Base-by-base conservation (phyloP, 1,140 invertebrate species). In the Bombus soroeensis region DNA sequence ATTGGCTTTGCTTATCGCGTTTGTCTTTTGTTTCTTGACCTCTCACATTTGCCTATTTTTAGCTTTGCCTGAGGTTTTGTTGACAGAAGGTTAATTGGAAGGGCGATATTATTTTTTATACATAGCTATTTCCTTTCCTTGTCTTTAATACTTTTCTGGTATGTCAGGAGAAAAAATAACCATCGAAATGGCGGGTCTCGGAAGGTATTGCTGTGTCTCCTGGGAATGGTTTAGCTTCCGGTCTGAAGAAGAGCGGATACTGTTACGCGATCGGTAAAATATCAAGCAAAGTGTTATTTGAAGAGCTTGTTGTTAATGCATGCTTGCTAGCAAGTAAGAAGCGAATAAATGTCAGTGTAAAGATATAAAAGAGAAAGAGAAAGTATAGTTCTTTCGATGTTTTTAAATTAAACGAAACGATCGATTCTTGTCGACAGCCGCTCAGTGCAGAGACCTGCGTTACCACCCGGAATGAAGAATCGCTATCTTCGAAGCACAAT, bases 401-500 rank as follows among this genome's bases (percentile, higher is more conserved):
- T 28, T 62, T 59, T 6, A 12, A 34, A 34, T 4, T 8, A 57
- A 70, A 57, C 1, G 2, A 4, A 15, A 22, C 25, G 9, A 81
- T 80, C 39, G 68, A 43, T n/a, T 5, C 57, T 81, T 85, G 78
- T 75, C 47, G 57, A 68, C 84, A 28, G 84, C 34, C 59, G 41
- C 53, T 70, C 32, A 15, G 0, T 64, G 43, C 64, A 85, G 70
- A 41, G 68, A 87, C 57, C 91, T 92, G 83, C 41, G 34, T 92
- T 93, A 92, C 81, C 93, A 83, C 73, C 85, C 9, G 53, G 10
- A 3, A 74, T 3, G 18, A 53, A 43, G 43, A 68, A 34, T 57
- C 75, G 59, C 66, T 74, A 77, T 80, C 74, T 70, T 43, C 22
- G 22, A 39, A 57, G 53, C 8, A 15, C 25, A 13, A 25, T 12